phyloP scores from a whole-genome alignment of 2,888 invertebrate species.

The Euspilapteryx auroguttella region DNA sequence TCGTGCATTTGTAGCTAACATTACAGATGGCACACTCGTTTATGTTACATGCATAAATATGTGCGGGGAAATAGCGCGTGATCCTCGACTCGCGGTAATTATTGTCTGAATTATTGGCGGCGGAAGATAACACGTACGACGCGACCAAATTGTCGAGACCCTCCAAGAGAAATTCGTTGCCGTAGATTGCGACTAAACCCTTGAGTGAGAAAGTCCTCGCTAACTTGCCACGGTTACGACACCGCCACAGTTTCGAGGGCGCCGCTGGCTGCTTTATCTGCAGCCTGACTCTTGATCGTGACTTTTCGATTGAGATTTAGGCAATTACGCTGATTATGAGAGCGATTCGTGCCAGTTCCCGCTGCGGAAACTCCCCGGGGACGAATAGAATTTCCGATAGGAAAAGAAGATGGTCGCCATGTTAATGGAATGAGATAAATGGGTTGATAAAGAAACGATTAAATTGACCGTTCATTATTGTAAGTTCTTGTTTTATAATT shows the following conservation, averaged over 20 bases:
- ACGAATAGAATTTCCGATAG: conserved; percentile 4
- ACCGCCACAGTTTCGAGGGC: conserved; percentile 27
- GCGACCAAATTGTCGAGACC: conserved; percentile 23
- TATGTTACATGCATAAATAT: conserved; percentile 32
- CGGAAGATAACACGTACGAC: conserved; percentile 49
- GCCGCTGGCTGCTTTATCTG: conserved; percentile 47
- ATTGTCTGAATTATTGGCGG: conserved; percentile 58
- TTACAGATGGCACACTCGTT: not conserved
- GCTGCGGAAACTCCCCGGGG: conserved; percentile 14
- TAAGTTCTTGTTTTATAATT: too few species aligned
- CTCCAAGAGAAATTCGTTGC: conserved; percentile 6
- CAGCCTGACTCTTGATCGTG: conserved; percentile 49
- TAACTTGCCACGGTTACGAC: not conserved
- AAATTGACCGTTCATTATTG: too few species aligned
- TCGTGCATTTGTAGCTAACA: conserved; percentile 30
- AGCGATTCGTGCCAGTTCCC: conserved; percentile 24
- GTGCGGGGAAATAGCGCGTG: conserved; percentile 35
- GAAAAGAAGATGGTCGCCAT: conserved; percentile 12
- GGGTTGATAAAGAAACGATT: too few species aligned
- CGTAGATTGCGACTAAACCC: not conserved
- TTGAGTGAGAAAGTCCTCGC: not conserved
- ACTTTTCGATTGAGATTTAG: conserved; percentile 49
- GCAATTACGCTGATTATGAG: conserved; percentile 55
- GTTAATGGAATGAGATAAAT: conserved; percentile 8
- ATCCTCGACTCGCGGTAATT: conserved; percentile 48